Conservation (phyloP, 2,797 vertebrate genomes). For the Microctenopoma lineatum region DNA sequence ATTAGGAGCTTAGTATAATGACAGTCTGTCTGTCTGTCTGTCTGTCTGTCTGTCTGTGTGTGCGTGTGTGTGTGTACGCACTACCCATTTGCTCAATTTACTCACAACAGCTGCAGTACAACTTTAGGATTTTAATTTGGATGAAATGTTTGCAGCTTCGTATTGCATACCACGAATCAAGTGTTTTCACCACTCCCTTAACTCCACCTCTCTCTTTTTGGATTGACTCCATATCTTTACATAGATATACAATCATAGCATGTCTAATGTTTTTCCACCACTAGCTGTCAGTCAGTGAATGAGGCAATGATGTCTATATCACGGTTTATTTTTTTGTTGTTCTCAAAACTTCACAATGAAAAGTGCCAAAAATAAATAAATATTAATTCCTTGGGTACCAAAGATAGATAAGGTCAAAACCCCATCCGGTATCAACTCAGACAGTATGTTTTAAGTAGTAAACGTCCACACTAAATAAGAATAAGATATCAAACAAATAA, state of each 20-base stretch:
- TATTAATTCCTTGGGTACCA: neutral
- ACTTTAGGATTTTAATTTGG: constrained; percentile 55
- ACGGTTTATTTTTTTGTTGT: no score
- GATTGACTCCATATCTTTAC: constrained; percentile 30
- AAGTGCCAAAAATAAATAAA: constrained; percentile 1
- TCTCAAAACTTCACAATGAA: no score
- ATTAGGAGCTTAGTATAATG: constrained; percentile 5
- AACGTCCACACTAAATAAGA: no score
- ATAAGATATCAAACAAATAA: no score
- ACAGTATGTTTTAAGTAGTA: no score
- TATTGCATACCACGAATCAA: constrained; percentile 46
- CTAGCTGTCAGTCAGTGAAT: constrained; percentile 24
- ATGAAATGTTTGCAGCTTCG: constrained; percentile 49
- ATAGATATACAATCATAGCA: constrained; percentile 37
- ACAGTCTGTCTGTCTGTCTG: neutral
- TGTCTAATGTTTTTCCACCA: constrained; percentile 26
- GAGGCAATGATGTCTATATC: neutral
- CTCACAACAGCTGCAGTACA: constrained; percentile 35
- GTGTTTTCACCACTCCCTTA: constrained; percentile 44
- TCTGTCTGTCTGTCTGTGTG: neutral
- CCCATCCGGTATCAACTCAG: no score
- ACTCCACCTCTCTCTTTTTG: constrained; percentile 17
- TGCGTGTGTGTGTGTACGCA: neutral
- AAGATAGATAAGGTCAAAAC: no score
- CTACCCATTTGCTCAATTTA: constrained; percentile 26